These are phyloP conservation scores for Bombus turneri DNA, from an alignment of 1,140 invertebrate genomes.

Conservation along the genomic window DNA sequence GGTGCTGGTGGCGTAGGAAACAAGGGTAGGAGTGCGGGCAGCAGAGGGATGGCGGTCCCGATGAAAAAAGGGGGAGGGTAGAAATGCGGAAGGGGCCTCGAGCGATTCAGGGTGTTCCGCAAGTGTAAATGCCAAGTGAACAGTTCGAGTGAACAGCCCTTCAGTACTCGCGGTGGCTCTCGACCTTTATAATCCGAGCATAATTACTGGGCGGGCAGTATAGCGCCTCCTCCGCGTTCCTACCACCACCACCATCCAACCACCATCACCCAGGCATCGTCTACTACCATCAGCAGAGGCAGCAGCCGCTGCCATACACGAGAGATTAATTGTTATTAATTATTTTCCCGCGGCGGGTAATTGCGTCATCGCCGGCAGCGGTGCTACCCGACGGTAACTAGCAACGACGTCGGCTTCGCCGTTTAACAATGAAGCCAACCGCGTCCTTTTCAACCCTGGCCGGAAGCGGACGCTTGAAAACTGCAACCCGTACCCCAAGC, in stretches of 20 bases:
- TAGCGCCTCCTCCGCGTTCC: slow-evolving; percentile 61
- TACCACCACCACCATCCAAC: slow-evolving; percentile 37
- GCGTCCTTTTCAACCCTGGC: slow-evolving; percentile 72
- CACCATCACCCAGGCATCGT: slow-evolving; percentile 53
- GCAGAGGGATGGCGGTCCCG: slow-evolving; percentile 28
- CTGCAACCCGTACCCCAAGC: slow-evolving; percentile 63
- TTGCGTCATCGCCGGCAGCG: slow-evolving; percentile 78
- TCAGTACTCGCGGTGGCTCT: slow-evolving; percentile 75
- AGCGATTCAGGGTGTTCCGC: slow-evolving; percentile 74
- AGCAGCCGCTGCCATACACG: slow-evolving; percentile 70
- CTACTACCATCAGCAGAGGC: slow-evolving; percentile 44
- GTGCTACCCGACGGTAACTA: slow-evolving; percentile 51
- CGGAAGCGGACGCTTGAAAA: slow-evolving; percentile 77
- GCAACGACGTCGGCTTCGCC: slow-evolving; percentile 65
- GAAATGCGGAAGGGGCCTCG: slow-evolving; percentile 57
- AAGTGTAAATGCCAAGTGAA: slow-evolving; percentile 82
- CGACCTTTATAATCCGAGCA: slow-evolving; percentile 82
- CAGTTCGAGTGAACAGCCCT: slow-evolving; percentile 81
- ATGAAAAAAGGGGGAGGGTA: slow-evolving; percentile 36
- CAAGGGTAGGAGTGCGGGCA: slow-evolving; percentile 47
- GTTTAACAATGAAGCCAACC: slow-evolving; percentile 78
- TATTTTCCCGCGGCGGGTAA: slow-evolving; percentile 79
- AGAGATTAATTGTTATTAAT: slow-evolving; percentile 83
- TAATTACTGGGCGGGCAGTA: slow-evolving; percentile 78
- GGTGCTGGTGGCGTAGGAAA: slow-evolving; percentile 47